phyloP scores from a whole-genome alignment of 2,888 invertebrate genomes.

The Theretra japonica region DNA sequence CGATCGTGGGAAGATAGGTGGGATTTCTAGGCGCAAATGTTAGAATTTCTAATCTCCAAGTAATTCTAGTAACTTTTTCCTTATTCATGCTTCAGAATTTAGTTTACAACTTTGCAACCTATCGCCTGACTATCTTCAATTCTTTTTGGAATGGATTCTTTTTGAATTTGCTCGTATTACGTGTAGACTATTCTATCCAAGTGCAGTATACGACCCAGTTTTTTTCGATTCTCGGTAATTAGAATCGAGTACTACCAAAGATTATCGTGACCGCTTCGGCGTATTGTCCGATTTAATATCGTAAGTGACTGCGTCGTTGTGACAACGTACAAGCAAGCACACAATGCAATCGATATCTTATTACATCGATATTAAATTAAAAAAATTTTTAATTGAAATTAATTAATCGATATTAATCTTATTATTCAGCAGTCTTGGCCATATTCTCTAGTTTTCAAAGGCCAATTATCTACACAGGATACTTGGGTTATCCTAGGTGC shows the following conservation, averaged over 20 bases:
- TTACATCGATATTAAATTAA: conserved; percentile 28
- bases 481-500: too few relatives aligned
- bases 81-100: too few relatives aligned
- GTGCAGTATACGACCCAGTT: not conserved
- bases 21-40: not conserved
- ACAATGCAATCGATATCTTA: conserved; percentile 39
- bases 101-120: too few relatives aligned
- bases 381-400: too few relatives aligned
- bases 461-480: too few relatives aligned
- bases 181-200: not conserved
- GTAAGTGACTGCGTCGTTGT: conserved; percentile 68
- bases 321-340: conserved; percentile 55
- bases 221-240: conserved; percentile 68
- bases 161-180: not conserved
- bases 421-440: too few relatives aligned
- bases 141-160: too few relatives aligned
- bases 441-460: too few relatives aligned
- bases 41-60: not conserved
- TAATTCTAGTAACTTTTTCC: too few relatives aligned
- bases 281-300: conserved; percentile 77
- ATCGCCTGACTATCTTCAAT: too few relatives aligned
- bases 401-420: too few relatives aligned
- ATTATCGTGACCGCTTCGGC: conserved; percentile 69
- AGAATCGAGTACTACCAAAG: conserved; percentile 71
- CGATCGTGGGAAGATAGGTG: not conserved